These are phyloP conservation scores for Ptilorrhoa leucosticta DNA, from an alignment of 2,113 vertebrate species.

Conservation along the genomic window DNA sequence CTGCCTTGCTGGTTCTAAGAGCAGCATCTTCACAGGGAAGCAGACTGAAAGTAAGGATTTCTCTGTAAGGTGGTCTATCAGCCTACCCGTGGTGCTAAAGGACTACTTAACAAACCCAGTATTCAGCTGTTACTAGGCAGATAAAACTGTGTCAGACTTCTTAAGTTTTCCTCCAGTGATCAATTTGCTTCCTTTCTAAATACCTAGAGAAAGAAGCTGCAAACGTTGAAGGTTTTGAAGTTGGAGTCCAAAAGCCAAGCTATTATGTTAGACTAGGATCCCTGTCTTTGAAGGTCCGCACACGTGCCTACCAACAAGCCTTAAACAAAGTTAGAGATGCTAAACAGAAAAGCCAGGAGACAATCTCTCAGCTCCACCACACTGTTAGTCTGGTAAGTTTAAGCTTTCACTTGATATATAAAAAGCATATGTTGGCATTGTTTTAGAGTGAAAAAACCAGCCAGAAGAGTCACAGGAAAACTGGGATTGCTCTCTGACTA, in stretches of 20 bases:
- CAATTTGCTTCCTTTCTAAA: background rate
- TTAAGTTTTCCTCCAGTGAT: background rate
- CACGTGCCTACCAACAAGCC: slow-evolving; percentile 79
- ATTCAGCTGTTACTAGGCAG: background rate
- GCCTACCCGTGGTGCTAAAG: background rate
- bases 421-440: background rate
- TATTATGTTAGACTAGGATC: slow-evolving; percentile 74
- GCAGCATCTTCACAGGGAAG: background rate
- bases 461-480: background rate
- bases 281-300: slow-evolving; percentile 75
- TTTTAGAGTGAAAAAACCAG: background rate
- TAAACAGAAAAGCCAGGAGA: slow-evolving; percentile 80
- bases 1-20: background rate
- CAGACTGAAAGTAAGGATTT: background rate
- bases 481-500: background rate
- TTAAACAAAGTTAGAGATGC: slow-evolving; percentile 76
- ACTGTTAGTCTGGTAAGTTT: slow-evolving; percentile 84
- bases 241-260: slow-evolving; percentile 54
- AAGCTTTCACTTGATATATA: background rate
- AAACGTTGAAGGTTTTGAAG: slow-evolving; percentile 76
- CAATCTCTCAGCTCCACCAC: slow-evolving; percentile 81
- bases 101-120: background rate
- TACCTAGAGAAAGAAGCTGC: slow-evolving; percentile 76
- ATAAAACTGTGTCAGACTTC: background rate
- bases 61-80: background rate